Conservation (phyloP, 2,113 vertebrate species). For the Melanerpes formicivorus region DNA sequence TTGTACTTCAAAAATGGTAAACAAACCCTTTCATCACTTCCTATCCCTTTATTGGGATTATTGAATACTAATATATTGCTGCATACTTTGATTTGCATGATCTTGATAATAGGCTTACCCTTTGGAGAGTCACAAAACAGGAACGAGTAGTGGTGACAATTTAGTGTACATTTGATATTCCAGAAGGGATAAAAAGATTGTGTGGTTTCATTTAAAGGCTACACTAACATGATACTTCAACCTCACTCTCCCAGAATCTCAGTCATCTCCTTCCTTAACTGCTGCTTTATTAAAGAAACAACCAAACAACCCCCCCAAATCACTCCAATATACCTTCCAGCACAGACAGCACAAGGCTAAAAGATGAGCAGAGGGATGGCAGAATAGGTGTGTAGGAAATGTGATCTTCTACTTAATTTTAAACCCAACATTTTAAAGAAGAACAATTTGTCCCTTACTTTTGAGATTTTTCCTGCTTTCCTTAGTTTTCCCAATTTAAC, state of each 20-base stretch:
- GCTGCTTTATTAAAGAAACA: neutral
- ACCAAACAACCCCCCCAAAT: neutral
- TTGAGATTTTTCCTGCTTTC: fast-evolving
- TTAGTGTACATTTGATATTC: neutral
- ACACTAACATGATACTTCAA: neutral
- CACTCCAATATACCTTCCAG: neutral
- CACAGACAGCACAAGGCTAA: neutral
- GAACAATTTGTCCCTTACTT: neutral
- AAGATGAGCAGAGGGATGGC: neutral
- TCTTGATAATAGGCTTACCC: neutral
- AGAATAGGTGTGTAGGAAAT: neutral
- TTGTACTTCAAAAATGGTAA: neutral
- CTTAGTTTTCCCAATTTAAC: neutral
- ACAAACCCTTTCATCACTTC: neutral
- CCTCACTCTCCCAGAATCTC: neutral
- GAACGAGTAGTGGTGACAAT: neutral
- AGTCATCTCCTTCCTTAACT: neutral
- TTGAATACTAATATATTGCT: neutral
- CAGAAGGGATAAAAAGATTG: neutral
- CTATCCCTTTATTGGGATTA: neutral
- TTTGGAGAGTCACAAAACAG: neutral
- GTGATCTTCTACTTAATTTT: neutral
- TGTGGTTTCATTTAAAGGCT: neutral
- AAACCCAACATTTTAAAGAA: neutral
- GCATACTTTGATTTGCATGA: neutral